Evolutionary conservation across 2,113 vertebrate genomes (phyloP), one percentile per base, ranked within the genome.

Genomic region (Caranx melampygus): DNA sequence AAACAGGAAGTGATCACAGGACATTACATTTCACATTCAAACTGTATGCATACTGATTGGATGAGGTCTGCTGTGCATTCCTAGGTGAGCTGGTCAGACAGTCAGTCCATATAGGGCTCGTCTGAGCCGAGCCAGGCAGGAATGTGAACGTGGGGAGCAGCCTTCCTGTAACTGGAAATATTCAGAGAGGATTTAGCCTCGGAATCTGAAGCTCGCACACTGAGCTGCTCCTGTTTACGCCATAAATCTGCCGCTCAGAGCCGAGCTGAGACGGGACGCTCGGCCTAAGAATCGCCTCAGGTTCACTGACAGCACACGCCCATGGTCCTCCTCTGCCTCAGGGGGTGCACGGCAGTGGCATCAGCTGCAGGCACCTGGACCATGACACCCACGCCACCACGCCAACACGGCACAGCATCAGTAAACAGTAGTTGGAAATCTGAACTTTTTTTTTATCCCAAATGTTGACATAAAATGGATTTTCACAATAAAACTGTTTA

Each of bases 21-120:
- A 77, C 14, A 42, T n/a, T 21, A 18, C 14, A 44, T 26, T 47
- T 84, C 31, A 52, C 15, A 33, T 14, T 52, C 13, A n/a, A 10
- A 70, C 55, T 45, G 51, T 70, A 3, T 21, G 33, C 66, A 47
- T 47, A n/a, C 13, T 12, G 34, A 72, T 47, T 55, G 4, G 65
- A 73, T 57, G 60, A 82, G 61, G 18, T 55, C 51, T 67, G 69
- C 75, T 61, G 71, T 40, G 64, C 84, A 87, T 91, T 92, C 90
- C 87, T 71, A 69, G 76, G n/a, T 83, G 69, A 81, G 81, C 77
- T 87, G 90, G 91, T 89, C 79, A 87, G 82, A 72, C 79, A 75
- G 89, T 62, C 92, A 33, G 85, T 78, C 94, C 94, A 88, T 94
- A 88, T 95, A 95, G 92, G 95, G 95, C 75, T 92, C 47, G 95